Percentiles rank a stretch among this genome's conserved stretches.
These are phyloP conservation scores for Notothenia coriiceps DNA, from an alignment of 2,113 vertebrate genomes.

Conservation along the genomic window DNA sequence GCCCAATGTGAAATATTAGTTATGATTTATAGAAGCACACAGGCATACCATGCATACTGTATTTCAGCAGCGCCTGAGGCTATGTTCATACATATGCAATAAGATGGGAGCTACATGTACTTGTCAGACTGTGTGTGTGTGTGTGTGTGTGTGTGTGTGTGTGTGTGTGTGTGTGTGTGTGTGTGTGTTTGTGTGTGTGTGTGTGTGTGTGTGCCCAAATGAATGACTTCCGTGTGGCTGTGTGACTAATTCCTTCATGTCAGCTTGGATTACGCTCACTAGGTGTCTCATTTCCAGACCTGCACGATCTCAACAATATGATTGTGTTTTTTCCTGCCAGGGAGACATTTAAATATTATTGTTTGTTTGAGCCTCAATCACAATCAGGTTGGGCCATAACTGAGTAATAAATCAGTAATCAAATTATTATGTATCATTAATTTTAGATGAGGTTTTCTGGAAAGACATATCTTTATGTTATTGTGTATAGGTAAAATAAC, in stretches of 20 bases:
- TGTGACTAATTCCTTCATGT: slow-evolving; percentile 63
- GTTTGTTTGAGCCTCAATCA: background rate
- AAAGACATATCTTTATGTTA: background rate
- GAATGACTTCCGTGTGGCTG: slow-evolving; percentile 33
- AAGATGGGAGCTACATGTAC: slow-evolving; percentile 26
- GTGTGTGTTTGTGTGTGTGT: slow-evolving; percentile 20
- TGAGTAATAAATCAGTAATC: background rate
- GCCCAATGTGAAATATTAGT: slow-evolving; percentile 75
- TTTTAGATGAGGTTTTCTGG: background rate
- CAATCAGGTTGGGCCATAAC: background rate
- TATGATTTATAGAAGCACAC: slow-evolving; percentile 59
- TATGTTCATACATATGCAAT: slow-evolving; percentile 57
- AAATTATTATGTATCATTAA: too few species aligned
- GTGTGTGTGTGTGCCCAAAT: background rate
- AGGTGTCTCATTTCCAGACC: slow-evolving; percentile 24
- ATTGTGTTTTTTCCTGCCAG: background rate
- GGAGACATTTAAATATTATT: background rate
- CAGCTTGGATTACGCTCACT: slow-evolving; percentile 31
- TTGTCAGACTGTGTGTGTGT: slow-evolving; percentile 32
- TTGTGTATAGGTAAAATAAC: background rate
- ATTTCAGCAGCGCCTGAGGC: slow-evolving; percentile 43
- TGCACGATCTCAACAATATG: background rate
- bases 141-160: slow-evolving; percentile 21
- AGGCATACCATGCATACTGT: slow-evolving; percentile 44
- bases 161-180: slow-evolving; percentile 20